Evolutionary conservation across 2,888 invertebrate species (phyloP).

Genomic region (Apamea crenata): DNA sequence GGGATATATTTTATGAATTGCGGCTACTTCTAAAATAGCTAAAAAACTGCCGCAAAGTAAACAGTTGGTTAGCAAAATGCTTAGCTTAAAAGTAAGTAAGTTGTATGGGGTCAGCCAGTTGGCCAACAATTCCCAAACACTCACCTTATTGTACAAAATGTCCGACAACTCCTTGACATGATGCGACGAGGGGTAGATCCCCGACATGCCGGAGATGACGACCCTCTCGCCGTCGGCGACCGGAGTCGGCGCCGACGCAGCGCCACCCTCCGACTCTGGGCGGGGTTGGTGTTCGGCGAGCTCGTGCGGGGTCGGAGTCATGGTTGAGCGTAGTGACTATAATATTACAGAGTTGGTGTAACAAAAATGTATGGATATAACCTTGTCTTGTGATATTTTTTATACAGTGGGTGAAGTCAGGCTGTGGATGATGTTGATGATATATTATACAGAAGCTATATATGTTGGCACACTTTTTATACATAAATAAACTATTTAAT

Average conservation of each 20-base stretch:
- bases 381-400: neutral
- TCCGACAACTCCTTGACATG: slow-evolving; percentile 65
- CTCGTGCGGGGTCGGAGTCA: slow-evolving; percentile 62
- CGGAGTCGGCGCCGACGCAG: neutral
- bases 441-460: neutral
- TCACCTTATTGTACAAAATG: slow-evolving; percentile 66
- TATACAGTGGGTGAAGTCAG: neutral
- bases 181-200: slow-evolving; percentile 69
- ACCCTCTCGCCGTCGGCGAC: slow-evolving; percentile 37
- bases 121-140: neutral
- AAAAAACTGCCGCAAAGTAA: neutral
- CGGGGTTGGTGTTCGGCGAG: slow-evolving; percentile 3
- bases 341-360: neutral
- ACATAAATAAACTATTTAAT: neutral
- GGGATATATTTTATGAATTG: neutral
- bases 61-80: neutral
- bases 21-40: neutral
- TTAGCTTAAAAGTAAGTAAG: neutral
- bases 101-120: neutral
- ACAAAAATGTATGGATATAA: neutral
- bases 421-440: neutral
- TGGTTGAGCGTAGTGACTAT: slow-evolving; percentile 23
- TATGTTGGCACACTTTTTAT: neutral
- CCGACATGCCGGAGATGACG: slow-evolving; percentile 72
- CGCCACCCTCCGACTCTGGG: neutral